Conservation (phyloP, 1,140 invertebrate species). For the Olivierus martensii region DNA sequence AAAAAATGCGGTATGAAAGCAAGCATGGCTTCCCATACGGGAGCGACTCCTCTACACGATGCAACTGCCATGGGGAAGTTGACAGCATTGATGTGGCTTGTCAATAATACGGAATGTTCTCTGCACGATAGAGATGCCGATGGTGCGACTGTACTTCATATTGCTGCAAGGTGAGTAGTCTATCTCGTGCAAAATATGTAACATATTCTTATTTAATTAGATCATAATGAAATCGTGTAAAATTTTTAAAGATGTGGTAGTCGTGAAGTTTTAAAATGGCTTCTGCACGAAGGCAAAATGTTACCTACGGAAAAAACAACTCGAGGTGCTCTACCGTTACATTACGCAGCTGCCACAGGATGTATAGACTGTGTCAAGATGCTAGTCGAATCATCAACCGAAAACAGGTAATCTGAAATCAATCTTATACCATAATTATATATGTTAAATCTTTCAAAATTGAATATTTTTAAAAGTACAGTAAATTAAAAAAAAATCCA, state of each 20-base stretch:
- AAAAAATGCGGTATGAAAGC: constrained; percentile 21
- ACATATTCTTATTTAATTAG: no score
- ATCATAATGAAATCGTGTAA: no score
- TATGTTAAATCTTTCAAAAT: no score
- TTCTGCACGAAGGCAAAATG: constrained; percentile 38
- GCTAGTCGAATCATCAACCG: constrained; percentile 45
- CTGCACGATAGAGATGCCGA: constrained; percentile 29
- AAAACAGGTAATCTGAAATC: no score
- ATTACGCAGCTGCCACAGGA: constrained; percentile 67
- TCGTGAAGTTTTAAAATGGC: constrained; percentile 7
- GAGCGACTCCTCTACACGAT: constrained; percentile 32
- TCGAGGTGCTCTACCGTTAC: constrained; percentile 51
- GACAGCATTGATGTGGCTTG: constrained; percentile 28
- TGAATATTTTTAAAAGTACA: no score
- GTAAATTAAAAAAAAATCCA: no score
- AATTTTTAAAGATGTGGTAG: constrained; percentile 4
- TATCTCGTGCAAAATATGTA: neutral
- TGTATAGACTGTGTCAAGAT: constrained; percentile 65
- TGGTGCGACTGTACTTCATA: constrained; percentile 31
- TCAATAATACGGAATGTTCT: constrained; percentile 22
- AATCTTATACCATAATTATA: no score
- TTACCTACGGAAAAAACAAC: constrained; percentile 35
- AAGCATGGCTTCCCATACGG: constrained; percentile 23
- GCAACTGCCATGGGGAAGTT: constrained; percentile 30
- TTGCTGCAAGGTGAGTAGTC: constrained; percentile 26